These are phyloP conservation scores for Pseudomyrmex flavicornis DNA, from an alignment of 1,140 invertebrate genomes.

Conservation along the genomic window DNA sequence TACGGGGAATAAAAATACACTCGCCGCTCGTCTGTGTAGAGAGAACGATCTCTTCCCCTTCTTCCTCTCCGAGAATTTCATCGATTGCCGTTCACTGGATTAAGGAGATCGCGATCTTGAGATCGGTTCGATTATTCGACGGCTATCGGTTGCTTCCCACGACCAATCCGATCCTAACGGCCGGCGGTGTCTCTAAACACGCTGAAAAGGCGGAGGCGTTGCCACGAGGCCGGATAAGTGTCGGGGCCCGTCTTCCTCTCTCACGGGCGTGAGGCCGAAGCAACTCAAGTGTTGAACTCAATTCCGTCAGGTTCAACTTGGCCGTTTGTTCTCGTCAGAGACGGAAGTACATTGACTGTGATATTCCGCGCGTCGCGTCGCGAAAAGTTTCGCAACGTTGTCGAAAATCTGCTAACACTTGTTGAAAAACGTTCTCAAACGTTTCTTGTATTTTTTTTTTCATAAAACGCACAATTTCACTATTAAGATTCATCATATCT, in stretches of 20 bases:
- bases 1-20: neutral
- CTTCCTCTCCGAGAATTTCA: neutral
- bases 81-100: conserved; percentile 25
- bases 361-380: conserved; percentile 1
- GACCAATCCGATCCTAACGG: conserved; percentile 44
- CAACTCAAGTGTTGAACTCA: conserved; percentile 71
- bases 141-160: conserved; percentile 68
- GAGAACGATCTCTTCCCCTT: neutral
- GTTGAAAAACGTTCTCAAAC: neutral
- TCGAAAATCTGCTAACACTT: neutral
- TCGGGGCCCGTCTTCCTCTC: conserved; percentile 32
- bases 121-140: conserved; percentile 58
- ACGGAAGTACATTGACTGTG: neutral
- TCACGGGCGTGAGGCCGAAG: conserved; percentile 61
- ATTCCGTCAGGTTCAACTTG: conserved; percentile 63
- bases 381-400: neutral
- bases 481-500: too few relatives aligned
- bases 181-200: conserved; percentile 58
- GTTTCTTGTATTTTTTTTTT: neutral
- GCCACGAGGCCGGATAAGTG: conserved; percentile 76
- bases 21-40: neutral
- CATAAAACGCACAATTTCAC: neutral
- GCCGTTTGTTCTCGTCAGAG: conserved; percentile 20
- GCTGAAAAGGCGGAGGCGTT: conserved; percentile 66
- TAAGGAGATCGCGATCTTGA: conserved; percentile 8